phyloP scores from a whole-genome alignment of 2,797 vertebrate genomes.

The Pterois miles region DNA sequence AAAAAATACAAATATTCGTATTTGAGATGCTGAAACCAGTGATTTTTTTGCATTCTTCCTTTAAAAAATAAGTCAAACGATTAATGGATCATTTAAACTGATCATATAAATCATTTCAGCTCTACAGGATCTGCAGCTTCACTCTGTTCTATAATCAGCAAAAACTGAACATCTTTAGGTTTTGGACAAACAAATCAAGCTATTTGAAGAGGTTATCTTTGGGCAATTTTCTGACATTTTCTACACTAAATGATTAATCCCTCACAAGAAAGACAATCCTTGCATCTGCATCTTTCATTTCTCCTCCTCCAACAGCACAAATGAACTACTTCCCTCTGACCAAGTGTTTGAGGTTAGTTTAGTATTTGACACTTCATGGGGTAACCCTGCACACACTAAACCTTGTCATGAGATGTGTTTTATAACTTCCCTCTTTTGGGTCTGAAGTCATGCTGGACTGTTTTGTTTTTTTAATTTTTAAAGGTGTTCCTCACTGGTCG shows the following conservation, averaged over 20 bases:
- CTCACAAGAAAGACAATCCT: not conserved
- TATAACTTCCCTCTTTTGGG: constrained; percentile 11
- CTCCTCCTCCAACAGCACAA: not conserved
- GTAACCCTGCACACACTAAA: not conserved
- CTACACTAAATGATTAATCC: not conserved
- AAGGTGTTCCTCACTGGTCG: constrained; percentile 17
- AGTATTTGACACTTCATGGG: not conserved
- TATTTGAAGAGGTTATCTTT: not conserved
- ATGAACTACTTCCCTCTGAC: not conserved
- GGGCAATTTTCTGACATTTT: not conserved
- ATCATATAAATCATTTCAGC: not conserved
- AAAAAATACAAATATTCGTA: no score
- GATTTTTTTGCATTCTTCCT: no score
- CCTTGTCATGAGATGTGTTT: not conserved
- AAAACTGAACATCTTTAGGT: not conserved
- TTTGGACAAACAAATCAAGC: not conserved
- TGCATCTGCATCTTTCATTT: not conserved
- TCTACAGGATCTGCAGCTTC: not conserved
- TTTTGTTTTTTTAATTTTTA: not conserved
- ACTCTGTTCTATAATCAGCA: not conserved
- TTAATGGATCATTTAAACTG: not conserved
- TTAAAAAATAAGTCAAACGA: not conserved
- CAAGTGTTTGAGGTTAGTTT: not conserved
- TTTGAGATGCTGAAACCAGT: no score
- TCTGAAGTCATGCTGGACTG: constrained; percentile 5